Evolutionary conservation across 2,113 vertebrate genomes (phyloP), one percentile per base, ranked within the genome.

Genomic region (Pituophis catenifer): DNA sequence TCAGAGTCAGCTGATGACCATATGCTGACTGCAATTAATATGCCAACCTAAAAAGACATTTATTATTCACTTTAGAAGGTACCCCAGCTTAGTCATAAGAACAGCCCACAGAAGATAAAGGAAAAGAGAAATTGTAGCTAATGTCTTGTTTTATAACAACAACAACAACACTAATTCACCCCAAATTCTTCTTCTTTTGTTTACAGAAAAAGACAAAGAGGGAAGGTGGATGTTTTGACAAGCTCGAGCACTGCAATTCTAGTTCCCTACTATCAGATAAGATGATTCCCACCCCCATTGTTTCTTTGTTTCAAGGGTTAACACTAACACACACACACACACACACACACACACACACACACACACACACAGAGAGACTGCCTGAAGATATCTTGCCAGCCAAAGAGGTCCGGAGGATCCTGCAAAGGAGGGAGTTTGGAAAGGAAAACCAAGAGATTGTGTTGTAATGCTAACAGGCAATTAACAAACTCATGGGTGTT

Each of bases 401-500:
- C 96, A 97, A 97, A 97, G 89, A 96, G 97, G 94, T 96, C 94
- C 93, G 96, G 94, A 55, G 95, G 96, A 92, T 48, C 90, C 95
- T 97, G 96, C 97, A 94, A 97, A 97, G 97, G 97, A 98, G 89
- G 97, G 97, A 97, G 96, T 97, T 97, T 86, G 33, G 8, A 97
- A 97, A 98, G 97, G 97, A 97, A 97, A 97, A 97, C 70, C 93
- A 94, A 91, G 97, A 97, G 97, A 95, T 97, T 97, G 97, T 97
- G 98, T 97, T 98, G 98, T 98, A 98, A 98, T 98, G 98, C 98
- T 98, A 98, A 98, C 98, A 98, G 98, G 98, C 98, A 98, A 98
- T 98, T 98, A 98, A 98, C 98, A 98, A 98, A 98, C 98, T 98
- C 98, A 98, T 98, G 98, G 98, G 98, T 98, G 98, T 98, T 98